These are phyloP conservation scores for Amblyopsis hoosieri DNA, from an alignment of 2,797 vertebrate genomes.

Conservation along the genomic window DNA sequence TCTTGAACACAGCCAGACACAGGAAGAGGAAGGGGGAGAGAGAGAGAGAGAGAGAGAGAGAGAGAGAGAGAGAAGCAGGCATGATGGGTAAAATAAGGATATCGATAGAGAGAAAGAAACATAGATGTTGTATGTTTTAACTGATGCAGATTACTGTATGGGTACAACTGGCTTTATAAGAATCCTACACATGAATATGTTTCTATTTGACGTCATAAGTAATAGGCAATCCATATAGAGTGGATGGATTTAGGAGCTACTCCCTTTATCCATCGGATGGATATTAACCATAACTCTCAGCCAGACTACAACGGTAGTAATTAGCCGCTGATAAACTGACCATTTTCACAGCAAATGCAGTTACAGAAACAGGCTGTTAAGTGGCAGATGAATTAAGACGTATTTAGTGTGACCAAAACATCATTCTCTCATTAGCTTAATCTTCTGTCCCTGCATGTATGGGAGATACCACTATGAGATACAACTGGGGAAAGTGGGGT, in stretches of 20 bases:
- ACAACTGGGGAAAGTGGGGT: neutral
- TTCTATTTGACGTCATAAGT: too few species aligned
- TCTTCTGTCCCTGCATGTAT: conserved; percentile 22
- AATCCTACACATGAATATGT: too few species aligned
- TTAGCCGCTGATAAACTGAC: neutral
- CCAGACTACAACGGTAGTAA: neutral
- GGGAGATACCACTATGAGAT: conserved; percentile 16
- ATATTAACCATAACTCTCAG: too few species aligned
- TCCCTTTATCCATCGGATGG: too few species aligned
- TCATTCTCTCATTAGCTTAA: conserved; percentile 16
- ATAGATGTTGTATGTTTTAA: too few species aligned
- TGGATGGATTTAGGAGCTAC: too few species aligned
- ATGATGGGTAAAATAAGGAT: neutral
- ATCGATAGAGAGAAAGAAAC: neutral
- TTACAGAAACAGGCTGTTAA: conserved; percentile 22
- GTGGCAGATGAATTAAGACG: conserved; percentile 10
- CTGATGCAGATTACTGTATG: too few species aligned
- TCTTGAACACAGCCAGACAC: conserved; percentile 17
- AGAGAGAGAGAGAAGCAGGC: neutral
- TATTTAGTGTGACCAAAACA: conserved; percentile 25
- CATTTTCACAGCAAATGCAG: conserved; percentile 13
- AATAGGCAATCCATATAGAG: too few species aligned
- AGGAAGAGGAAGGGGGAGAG: neutral
- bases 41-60: neutral
- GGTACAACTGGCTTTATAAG: too few species aligned